Evolutionary conservation across 2,113 vertebrate genomes (phyloP).

Genomic region (Otocyon megalotis): DNA sequence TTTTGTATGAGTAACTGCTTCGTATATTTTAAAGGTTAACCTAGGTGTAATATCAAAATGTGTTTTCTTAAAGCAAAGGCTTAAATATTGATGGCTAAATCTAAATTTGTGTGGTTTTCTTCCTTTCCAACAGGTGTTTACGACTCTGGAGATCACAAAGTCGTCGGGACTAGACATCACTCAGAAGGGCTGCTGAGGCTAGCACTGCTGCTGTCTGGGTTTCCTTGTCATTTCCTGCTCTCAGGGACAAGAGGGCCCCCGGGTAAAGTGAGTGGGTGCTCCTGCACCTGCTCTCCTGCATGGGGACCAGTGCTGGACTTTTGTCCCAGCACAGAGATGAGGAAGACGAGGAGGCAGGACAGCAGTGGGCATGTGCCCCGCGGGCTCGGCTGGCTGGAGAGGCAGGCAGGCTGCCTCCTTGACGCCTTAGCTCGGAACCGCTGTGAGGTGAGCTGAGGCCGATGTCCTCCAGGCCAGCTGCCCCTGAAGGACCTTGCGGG

Average conservation of each 20-base stretch:
- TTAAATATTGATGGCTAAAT: not conserved
- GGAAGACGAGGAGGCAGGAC: slow-evolving; percentile 84
- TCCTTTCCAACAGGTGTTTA: slow-evolving; percentile 91
- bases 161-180: slow-evolving; percentile 92
- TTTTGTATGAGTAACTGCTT: not conserved
- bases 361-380: slow-evolving; percentile 87
- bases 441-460: slow-evolving; percentile 88
- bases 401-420: slow-evolving; percentile 86
- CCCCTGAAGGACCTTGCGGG: slow-evolving; percentile 71
- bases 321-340: slow-evolving; percentile 52
- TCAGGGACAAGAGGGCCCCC: slow-evolving; percentile 61
- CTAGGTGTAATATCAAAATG: not conserved
- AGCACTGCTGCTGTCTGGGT: slow-evolving; percentile 91
- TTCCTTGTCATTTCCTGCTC: slow-evolving; percentile 76
- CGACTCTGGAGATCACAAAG: slow-evolving; percentile 94
- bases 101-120: not conserved
- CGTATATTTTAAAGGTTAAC: not conserved
- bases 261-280: slow-evolving; percentile 44
- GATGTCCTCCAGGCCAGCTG: slow-evolving; percentile 87
- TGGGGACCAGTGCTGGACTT: slow-evolving; percentile 50
- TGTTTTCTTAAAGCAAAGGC: not conserved
- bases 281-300: not conserved
- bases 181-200: slow-evolving; percentile 97
- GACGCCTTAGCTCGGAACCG: slow-evolving; percentile 91
- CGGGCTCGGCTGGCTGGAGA: slow-evolving; percentile 82